Conservation (phyloP, 2,797 vertebrate genomes). For the Epinephelus awoara region DNA sequence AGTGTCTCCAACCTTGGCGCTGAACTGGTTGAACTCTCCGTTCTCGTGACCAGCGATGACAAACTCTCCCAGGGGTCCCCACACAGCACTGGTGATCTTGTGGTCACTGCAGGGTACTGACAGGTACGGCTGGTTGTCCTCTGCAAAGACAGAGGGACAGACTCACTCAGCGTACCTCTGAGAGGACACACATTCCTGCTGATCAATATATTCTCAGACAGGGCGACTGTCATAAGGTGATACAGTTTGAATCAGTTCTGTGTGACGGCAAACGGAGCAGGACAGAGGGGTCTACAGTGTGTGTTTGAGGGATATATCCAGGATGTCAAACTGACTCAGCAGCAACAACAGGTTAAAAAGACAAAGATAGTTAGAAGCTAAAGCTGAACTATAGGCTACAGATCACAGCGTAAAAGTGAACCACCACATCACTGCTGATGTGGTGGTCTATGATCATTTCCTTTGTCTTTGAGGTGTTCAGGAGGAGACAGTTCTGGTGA, state of each 20-base stretch:
- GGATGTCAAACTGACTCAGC: no score
- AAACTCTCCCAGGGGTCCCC: constrained; percentile 96
- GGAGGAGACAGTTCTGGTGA: no score
- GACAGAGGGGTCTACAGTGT: no score
- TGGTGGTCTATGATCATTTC: no score
- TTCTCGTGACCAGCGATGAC: constrained; percentile 96
- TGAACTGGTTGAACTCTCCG: constrained; percentile 97
- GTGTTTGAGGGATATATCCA: no score
- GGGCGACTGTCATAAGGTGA: neutral
- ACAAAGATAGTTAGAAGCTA: no score
- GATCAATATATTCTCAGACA: neutral
- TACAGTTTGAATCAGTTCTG: neutral
- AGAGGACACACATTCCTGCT: neutral
- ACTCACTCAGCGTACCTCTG: neutral
- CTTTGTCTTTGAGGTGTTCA: no score
- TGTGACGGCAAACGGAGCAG: no score
- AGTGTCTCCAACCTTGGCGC: constrained; percentile 90
- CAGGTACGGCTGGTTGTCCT: constrained; percentile 94
- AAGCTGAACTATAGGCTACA: no score
- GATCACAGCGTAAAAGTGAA: no score
- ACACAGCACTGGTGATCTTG: constrained; percentile 97
- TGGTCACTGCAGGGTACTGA: constrained; percentile 93
- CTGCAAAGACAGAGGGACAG: constrained; percentile 74
- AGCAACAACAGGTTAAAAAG: no score
- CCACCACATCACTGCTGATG: no score